Conservation (phyloP, 2,113 vertebrate species). For the Camelus bactrianus region DNA sequence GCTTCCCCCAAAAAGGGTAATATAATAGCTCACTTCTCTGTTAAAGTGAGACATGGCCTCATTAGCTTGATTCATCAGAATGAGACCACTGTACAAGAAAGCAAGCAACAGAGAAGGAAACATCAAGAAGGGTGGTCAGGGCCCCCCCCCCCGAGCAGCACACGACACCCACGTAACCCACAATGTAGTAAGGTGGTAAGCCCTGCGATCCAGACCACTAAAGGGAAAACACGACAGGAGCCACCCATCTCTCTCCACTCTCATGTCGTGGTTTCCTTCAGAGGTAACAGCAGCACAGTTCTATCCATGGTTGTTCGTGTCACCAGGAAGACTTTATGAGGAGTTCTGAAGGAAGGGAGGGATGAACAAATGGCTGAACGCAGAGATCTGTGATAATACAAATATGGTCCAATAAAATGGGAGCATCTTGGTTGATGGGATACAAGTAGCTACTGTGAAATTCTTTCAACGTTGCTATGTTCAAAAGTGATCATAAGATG, state of each 20-base stretch:
- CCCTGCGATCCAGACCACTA: background rate
- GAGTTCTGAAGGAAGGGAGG: background rate
- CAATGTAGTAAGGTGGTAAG: background rate
- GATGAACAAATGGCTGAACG: fast-evolving
- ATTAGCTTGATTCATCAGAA: background rate
- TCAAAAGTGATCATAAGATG: background rate
- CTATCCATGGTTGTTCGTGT: background rate
- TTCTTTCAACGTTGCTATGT: background rate
- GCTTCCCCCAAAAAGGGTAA: background rate
- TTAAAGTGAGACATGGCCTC: background rate
- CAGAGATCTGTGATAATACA: background rate
- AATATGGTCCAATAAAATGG: background rate
- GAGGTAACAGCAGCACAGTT: background rate
- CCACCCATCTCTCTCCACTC: background rate
- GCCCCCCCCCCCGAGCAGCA: background rate
- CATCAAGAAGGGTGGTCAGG: background rate
- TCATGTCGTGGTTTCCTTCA: background rate
- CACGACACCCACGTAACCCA: background rate
- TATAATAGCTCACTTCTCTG: background rate
- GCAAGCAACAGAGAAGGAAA: background rate
- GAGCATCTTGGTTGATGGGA: background rate
- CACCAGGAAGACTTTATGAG: background rate
- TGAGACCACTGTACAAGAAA: background rate
- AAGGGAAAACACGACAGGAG: background rate
- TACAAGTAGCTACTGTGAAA: background rate